Evolutionary conservation across 2,797 vertebrate genomes (phyloP), one percentile per base, ranked within the genome.

Genomic region (Onychomys torridus): DNA sequence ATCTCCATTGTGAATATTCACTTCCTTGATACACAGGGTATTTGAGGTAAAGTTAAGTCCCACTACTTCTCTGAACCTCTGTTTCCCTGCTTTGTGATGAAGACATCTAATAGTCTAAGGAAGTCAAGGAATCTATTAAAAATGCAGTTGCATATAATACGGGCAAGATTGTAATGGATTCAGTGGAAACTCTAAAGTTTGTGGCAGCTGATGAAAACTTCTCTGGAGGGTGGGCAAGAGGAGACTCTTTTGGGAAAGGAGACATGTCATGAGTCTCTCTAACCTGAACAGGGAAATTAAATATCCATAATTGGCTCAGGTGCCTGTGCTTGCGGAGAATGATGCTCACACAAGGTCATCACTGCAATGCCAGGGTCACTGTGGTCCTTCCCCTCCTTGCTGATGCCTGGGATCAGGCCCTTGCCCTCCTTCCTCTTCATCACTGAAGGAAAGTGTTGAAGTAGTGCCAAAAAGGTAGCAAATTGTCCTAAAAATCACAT

Each of bases 401-500:
- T 85, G 63, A 49, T 25, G 3, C 25, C 12, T 32, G 37, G 69
- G 55, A 17, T 14, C 71, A 69, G 86, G 37, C 16, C 49, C 69
- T 43, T 37, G 11, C 49, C 27, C 23, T 93, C 75, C 59, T 87
- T 89, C 63, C 89, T 84, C 96, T 94, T 89, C 75, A 81, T 96
- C 96, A 85, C 95, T 67, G 77, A 93, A 96, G 94, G 55, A 93
- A 97, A 83, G 97, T 98, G 97, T 97, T 98, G 95, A 97, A 98
- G 93, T 94, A 59, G 83, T 96, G 88, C 89, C 94, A 86, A 69
- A 95, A 97, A 98, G 96, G 97, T 96, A 94, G 97, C 97, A 98
- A 98, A 98, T 97, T 98, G 97, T 96, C 95, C 94, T 97, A 96
- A 97, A 97, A 96, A 94, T 98, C 97, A 95, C 97, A 96, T 97